Evolutionary conservation across 2,888 invertebrate genomes (phyloP).

Genomic region (Tigriopus californicus): DNA sequence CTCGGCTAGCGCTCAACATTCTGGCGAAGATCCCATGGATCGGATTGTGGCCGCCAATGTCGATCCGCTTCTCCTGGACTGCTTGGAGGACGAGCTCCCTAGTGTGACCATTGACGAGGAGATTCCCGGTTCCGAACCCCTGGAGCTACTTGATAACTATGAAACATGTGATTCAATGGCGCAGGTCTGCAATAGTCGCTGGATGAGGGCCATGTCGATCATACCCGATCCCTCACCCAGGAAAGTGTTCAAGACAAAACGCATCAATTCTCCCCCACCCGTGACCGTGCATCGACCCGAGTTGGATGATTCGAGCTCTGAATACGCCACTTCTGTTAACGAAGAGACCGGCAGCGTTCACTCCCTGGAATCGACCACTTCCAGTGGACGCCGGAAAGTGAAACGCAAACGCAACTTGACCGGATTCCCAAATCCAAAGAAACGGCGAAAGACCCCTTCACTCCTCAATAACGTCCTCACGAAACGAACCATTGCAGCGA

Average conservation of each 20-base stretch:
- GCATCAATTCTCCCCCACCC: no score
- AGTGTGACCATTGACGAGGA: constrained; percentile 3
- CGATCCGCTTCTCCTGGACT: constrained; percentile 8
- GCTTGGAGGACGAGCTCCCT: constrained; percentile 13
- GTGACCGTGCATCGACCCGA: no score
- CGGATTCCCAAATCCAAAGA: background rate
- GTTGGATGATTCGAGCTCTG: background rate
- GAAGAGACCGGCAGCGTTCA: background rate
- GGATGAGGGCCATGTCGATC: background rate
- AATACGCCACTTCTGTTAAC: background rate
- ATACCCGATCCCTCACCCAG: background rate
- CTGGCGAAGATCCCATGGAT: background rate
- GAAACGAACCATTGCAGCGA: no score
- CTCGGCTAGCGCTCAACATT: background rate
- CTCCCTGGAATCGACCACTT: no score
- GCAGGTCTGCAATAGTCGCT: background rate
- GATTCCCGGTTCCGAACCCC: background rate
- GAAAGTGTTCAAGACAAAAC: background rate
- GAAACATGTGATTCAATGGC: background rate
- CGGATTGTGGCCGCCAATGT: background rate
- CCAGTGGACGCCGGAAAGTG: background rate
- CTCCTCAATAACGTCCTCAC: background rate
- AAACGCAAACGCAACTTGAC: background rate
- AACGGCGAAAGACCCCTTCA: background rate
- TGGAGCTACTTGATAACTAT: background rate